phyloP scores from a whole-genome alignment of 1,140 invertebrate genomes.

The Ditylenchus dipsaci region DNA sequence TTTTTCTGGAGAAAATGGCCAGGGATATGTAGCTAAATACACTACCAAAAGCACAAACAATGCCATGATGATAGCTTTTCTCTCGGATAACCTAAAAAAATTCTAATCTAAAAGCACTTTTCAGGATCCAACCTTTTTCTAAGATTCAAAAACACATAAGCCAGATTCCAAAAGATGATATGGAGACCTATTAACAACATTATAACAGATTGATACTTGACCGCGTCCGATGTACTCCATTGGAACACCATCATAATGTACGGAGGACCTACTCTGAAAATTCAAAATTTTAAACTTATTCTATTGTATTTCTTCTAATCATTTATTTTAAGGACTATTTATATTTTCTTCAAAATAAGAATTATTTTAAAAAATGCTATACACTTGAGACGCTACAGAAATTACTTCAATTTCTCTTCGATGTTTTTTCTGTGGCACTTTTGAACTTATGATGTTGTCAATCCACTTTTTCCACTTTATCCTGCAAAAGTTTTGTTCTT shows the following conservation, averaged over 20 bases:
- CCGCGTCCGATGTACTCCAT: slow-evolving; percentile 35
- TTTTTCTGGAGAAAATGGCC: slow-evolving; percentile 46
- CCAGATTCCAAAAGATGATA: slow-evolving; percentile 38
- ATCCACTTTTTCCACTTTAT: too few relatives aligned
- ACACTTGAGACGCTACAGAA: too few relatives aligned
- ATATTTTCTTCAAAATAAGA: too few relatives aligned
- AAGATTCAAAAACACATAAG: slow-evolving; percentile 46
- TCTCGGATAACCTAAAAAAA: slow-evolving; percentile 38
- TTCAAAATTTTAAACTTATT: too few relatives aligned
- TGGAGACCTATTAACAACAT: slow-evolving; percentile 39
- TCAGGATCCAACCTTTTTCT: slow-evolving; percentile 29
- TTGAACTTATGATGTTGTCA: too few relatives aligned
- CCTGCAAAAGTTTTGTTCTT: too few relatives aligned
- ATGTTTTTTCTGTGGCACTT: too few relatives aligned
- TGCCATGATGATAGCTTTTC: slow-evolving; percentile 7
- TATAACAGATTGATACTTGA: slow-evolving; percentile 37
- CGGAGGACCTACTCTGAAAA: slow-evolving; percentile 38
- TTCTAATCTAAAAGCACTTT: not conserved
- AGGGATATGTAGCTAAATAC: slow-evolving; percentile 45
- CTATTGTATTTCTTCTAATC: too few relatives aligned
- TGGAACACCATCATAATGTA: slow-evolving; percentile 47
- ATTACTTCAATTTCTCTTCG: too few relatives aligned
- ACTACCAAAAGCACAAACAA: slow-evolving; percentile 16
- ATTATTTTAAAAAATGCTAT: too few relatives aligned
- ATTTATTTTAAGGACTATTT: too few relatives aligned